Conservation (phyloP, 2,888 invertebrate species). For the Nowickia ferox region DNA sequence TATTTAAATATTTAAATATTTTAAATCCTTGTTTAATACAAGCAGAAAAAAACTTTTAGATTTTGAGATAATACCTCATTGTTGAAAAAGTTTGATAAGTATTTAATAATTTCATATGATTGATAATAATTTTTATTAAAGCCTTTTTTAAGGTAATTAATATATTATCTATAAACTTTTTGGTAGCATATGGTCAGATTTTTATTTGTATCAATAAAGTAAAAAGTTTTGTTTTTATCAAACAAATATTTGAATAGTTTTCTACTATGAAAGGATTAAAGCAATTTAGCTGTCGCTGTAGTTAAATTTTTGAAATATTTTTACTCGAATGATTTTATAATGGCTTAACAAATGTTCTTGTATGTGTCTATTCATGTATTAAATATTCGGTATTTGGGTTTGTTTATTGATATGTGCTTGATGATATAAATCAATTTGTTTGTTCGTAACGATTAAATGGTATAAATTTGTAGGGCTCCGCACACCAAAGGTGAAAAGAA, state of each 20-base stretch:
- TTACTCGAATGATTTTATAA: constrained; percentile 6
- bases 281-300: constrained; percentile 60
- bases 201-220: constrained; percentile 7
- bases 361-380: neutral
- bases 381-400: constrained; percentile 19
- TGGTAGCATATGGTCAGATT: constrained; percentile 56
- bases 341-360: constrained; percentile 8
- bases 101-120: constrained; percentile 4
- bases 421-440: constrained; percentile 17
- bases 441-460: constrained; percentile 62
- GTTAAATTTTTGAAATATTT: constrained; percentile 31
- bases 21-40: no score
- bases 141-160: constrained; percentile 20
- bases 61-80: neutral
- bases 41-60: neutral
- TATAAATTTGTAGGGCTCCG: no score
- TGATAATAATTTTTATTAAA: neutral
- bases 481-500: no score
- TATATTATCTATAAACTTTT: constrained; percentile 30
- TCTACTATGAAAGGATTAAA: constrained; percentile 62
- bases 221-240: neutral
- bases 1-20: no score
- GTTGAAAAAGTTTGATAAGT: neutral
- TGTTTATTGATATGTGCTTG: constrained; percentile 22
- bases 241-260: constrained; percentile 29